Base-by-base conservation (phyloP, 2,797 vertebrate genomes). In the Lepilemur septentrionalis region DNA sequence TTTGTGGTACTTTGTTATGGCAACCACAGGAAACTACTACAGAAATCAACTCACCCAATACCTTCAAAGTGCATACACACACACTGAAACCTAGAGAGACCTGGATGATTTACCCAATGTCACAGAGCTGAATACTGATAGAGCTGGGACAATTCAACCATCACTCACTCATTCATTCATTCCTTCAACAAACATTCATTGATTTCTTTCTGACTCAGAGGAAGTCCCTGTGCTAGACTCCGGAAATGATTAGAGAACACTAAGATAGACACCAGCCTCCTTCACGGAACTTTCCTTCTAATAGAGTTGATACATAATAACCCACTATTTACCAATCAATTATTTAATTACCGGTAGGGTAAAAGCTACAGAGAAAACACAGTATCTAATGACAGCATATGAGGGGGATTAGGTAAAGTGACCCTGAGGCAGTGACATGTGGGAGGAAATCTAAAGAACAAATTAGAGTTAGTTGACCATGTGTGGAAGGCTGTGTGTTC, bases 401-500 rank as follows among this genome's bases (percentile, higher is more conserved):
- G 25, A 80, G 52, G 55, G 35, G 38, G 23, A 59, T 73, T 35
- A 43, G 35, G 43, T 28, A 55, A 91, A 69, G 32, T 48, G 23
- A 76, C 41, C 30, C 15, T 3, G 10, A 25, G 20, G n/a, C 92
- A 91, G 10, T 50, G 65, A 65, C 48, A 41, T 14, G 38, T 50
- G 61, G 94, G 41, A 86, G 32, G 35, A 75, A 87, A 95, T 67
- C 17, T 32, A 93, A 83, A 86, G 25, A 52, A n/a, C 67, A 89
- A 23, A 81, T 43, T 57, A 89, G 61, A n/a, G 11, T 63, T 57
- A 63, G 35, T 23, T 59, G 76, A 80, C 48, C 2, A 23, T 2
- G 9, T 17, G 43, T 6, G 4, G 32, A 95, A 75, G 43, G 4
- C 22, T 57, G 0, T n/a, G 1, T 59, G 22, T 25, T 38, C 15